A percentile compares a stretch with the other conserved stretches of the same genome.
Evolutionary conservation across 1,140 invertebrate species (phyloP).

Genomic region (Wiebesia pumilae): DNA sequence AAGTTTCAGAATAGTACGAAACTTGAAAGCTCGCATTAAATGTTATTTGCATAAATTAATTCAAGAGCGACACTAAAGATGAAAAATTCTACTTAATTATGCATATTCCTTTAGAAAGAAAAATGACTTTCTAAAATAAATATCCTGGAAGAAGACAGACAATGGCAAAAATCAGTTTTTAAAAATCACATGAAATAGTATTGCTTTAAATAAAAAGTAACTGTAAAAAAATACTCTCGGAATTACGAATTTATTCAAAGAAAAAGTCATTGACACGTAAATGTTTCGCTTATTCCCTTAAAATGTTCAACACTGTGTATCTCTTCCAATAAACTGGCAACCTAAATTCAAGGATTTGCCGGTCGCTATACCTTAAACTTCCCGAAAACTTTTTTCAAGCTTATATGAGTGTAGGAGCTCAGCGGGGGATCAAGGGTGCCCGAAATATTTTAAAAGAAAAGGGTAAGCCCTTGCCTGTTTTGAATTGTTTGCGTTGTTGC

Average conservation of each 20-base stretch:
- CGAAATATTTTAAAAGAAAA: conserved; percentile 26
- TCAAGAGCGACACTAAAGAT: not conserved
- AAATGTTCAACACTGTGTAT: not conserved
- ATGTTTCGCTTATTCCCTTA: not conserved
- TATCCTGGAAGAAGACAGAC: not conserved
- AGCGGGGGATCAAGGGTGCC: not conserved
- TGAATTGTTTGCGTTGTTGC: conserved; percentile 28
- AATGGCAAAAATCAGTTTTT: not conserved
- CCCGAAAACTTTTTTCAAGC: not conserved
- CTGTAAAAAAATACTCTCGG: not conserved
- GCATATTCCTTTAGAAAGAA: not conserved
- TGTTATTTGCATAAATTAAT: not conserved
- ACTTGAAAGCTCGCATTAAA: not conserved
- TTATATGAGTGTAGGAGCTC: not conserved
- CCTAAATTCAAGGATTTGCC: not conserved
- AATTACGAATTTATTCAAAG: not conserved
- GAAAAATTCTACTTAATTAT: not conserved
- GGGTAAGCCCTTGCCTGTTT: conserved; percentile 25
- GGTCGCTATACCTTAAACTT: not conserved
- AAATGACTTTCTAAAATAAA: conserved; percentile 6
- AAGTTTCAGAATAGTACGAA: not conserved
- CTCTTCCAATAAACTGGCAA: not conserved
- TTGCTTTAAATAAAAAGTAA: not conserved
- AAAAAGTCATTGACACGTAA: conserved; percentile 13
- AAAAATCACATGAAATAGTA: not conserved